These are phyloP conservation scores for Lanistes nyassanus DNA, from an alignment of 1,140 invertebrate genomes.

Conservation along the genomic window DNA sequence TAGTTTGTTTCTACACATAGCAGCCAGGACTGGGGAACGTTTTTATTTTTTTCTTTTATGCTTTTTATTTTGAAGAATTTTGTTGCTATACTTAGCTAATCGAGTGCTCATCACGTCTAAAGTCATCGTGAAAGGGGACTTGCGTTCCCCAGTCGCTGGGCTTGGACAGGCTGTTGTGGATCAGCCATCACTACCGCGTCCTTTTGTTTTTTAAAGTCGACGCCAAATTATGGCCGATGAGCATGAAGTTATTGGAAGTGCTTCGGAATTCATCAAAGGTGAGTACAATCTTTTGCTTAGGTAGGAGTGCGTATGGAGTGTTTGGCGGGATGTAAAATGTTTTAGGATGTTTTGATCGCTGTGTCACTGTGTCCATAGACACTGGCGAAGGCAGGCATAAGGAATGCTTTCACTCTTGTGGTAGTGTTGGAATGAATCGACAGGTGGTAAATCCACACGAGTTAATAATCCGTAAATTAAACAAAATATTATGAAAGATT, in stretches of 20 bases:
- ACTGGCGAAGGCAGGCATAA: too few relatives aligned
- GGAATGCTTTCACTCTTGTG: too few relatives aligned
- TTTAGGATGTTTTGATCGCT: too few relatives aligned
- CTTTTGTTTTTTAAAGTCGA: slow-evolving; percentile 8
- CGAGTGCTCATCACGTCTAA: slow-evolving; percentile 11
- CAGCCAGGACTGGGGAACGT: neutral
- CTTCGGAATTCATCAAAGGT: slow-evolving; percentile 67
- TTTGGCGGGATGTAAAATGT: too few relatives aligned
- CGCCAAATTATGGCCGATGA: slow-evolving; percentile 58
- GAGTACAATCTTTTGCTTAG: slow-evolving; percentile 25
- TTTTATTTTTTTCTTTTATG: slow-evolving; percentile 14
- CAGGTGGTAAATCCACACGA: too few relatives aligned
- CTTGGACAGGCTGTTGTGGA: slow-evolving; percentile 8
- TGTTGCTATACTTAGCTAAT: slow-evolving; percentile 1
- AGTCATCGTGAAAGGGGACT: slow-evolving; percentile 11
- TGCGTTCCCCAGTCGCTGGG: slow-evolving; percentile 1
- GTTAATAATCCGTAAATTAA: too few relatives aligned
- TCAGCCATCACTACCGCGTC: slow-evolving; percentile 3
- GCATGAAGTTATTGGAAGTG: slow-evolving; percentile 66
- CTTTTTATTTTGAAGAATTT: neutral
- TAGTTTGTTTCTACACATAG: slow-evolving; percentile 11
- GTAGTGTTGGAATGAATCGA: too few relatives aligned
- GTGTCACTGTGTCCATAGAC: too few relatives aligned
- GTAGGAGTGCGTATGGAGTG: too few relatives aligned
- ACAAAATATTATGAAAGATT: too few relatives aligned